These are phyloP conservation scores for Antheraea assamensis DNA, from an alignment of 2,888 invertebrate genomes.

Conservation along the genomic window DNA sequence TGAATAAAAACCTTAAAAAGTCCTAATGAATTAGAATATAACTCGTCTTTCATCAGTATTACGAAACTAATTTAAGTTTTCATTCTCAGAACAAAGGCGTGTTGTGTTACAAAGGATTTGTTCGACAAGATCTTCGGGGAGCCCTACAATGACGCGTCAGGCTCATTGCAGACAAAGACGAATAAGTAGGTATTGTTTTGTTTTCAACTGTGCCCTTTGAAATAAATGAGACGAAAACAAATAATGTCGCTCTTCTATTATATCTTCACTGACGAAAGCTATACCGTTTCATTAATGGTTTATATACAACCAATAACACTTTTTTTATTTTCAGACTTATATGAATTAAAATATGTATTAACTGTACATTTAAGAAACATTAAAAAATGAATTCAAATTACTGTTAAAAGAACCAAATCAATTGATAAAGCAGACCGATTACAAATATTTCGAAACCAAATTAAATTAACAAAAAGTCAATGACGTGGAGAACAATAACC, in stretches of 20 bases:
- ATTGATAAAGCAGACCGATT: too few species aligned
- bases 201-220: conserved; percentile 46
- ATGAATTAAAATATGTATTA: not conserved
- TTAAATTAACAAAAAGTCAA: too few species aligned
- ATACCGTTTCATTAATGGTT: conserved; percentile 12
- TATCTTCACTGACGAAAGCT: conserved; percentile 17
- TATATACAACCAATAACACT: not conserved
- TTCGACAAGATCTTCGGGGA: conserved; percentile 51
- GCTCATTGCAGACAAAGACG: conserved; percentile 48
- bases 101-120: conserved; percentile 64
- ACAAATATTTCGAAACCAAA: too few species aligned
- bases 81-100: conserved; percentile 53
- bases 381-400: too few species aligned
- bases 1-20: not conserved
- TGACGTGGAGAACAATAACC: too few species aligned
- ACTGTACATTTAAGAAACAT: not conserved
- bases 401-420: too few species aligned
- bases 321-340: not conserved
- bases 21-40: conserved; percentile 34
- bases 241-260: conserved; percentile 34
- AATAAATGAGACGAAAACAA: conserved; percentile 46
- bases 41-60: conserved; percentile 32
- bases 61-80: conserved; percentile 67
- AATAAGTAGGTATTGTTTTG: conserved; percentile 57
- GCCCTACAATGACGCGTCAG: conserved; percentile 47